Evolutionary conservation across 2,113 vertebrate species (phyloP).

Genomic region (Haliaeetus leucogaster): DNA sequence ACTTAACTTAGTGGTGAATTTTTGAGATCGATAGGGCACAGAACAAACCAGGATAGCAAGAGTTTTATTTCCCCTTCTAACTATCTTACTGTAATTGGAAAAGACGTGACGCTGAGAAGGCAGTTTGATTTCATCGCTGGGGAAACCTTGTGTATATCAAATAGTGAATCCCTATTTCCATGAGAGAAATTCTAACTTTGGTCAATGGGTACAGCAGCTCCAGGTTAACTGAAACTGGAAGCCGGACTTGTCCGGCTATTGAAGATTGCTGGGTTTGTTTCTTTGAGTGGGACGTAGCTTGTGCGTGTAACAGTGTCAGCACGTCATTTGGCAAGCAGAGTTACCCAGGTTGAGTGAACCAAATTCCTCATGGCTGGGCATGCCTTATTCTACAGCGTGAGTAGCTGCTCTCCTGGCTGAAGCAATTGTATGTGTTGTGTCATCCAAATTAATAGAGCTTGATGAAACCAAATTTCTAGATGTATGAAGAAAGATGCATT

Average conservation of each 20-base stretch:
- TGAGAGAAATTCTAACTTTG: not conserved
- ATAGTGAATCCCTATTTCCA: fast-evolving
- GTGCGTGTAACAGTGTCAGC: not conserved
- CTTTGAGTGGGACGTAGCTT: not conserved
- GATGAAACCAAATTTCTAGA: not conserved
- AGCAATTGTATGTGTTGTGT: fast-evolving
- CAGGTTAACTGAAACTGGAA: not conserved
- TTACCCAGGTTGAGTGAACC: not conserved
- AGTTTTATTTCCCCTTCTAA: not conserved
- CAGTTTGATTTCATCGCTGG: not conserved
- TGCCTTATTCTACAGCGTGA: fast-evolving
- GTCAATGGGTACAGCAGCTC: not conserved
- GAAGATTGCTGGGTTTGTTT: not conserved
- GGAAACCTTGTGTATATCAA: not conserved
- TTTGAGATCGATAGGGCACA: not conserved
- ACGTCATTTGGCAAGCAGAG: fast-evolving
- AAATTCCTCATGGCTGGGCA: fast-evolving
- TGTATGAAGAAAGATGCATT: not conserved
- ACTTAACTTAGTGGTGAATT: not conserved
- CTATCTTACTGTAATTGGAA: not conserved
- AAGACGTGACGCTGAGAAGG: not conserved
- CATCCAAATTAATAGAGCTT: fast-evolving
- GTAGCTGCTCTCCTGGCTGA: not conserved
- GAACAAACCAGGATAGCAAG: not conserved
- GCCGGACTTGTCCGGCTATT: fast-evolving